Evolutionary conservation across 2,113 vertebrate genomes (phyloP), one percentile per base, ranked within the genome.

Genomic region (Cacatua alba): DNA sequence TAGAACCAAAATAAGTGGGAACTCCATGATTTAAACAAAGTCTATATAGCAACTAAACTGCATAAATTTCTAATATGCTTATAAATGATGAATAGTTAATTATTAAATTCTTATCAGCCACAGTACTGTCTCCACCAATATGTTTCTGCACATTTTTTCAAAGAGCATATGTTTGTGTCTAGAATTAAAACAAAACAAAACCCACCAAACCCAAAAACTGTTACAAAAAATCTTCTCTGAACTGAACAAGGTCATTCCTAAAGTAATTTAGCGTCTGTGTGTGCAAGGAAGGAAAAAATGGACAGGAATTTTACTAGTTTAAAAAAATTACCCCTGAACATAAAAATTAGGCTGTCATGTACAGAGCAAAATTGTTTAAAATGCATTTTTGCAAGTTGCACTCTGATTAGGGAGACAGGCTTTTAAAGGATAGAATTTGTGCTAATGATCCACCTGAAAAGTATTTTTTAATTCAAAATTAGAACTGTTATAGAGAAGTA

Each of bases 391-490:
- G 62, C 46, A 67, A 86, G 81, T 84, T 90, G 64, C 69, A 90
- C 51, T 85, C 75, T 75, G 84, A 87, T 88, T 88, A 91, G 28
- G 67, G 26, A 93, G 92, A 80, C 70, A 92, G 88, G 62, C 60
- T 95, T 95, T 94, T 90, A 94, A 87, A 80, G 72, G 72, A 92
- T 8, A 2, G 70, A 82, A 94, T 94, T 93, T 83, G 69, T 92
- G 93, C 65, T 86, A 95, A 96, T 79, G 41, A 95, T 90, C 52
- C 90, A 97, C 90, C 97, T 95, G 92, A 70, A 95, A 96, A 95
- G 86, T 64, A 93, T 41, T 91, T 94, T 89, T 90, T 96, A 97
- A 97, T 95, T 95, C 72, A 96, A 94, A 96, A 97, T 97, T 97
- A 94, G 81, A 95, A 97, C 92, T 97, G 94, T 74, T 68, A 86